These are phyloP conservation scores for Macrostomum cliftonense DNA, from an alignment of 2,888 invertebrate genomes.

Conservation along the genomic window DNA sequence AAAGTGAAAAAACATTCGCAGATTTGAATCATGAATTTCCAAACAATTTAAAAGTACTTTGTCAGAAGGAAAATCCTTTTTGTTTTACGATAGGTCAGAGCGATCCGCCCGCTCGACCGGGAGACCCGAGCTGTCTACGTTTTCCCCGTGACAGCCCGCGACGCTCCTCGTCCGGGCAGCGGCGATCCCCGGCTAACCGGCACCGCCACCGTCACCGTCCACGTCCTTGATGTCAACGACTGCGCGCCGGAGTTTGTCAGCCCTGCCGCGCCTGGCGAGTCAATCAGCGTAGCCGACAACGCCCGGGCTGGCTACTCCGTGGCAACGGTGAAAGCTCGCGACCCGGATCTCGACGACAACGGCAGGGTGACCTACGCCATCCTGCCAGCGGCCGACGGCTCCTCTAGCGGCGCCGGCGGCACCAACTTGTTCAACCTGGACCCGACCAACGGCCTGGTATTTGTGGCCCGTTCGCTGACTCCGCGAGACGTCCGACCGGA, in stretches of 20 bases:
- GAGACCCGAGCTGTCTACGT: slow-evolving; percentile 52
- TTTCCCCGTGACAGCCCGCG: slow-evolving; percentile 34
- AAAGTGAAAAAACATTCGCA: too few relatives aligned
- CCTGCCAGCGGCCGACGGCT: slow-evolving; percentile 41
- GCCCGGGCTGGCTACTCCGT: slow-evolving; percentile 63
- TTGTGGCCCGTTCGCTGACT: slow-evolving; percentile 59
- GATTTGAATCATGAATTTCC: too few relatives aligned
- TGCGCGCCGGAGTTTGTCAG: too few relatives aligned
- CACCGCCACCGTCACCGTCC: too few relatives aligned
- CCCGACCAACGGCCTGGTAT: slow-evolving; percentile 65
- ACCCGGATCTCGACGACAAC: slow-evolving; percentile 72
- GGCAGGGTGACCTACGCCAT: slow-evolving; percentile 78
- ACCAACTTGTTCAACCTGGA: slow-evolving; percentile 69
- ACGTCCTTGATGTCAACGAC: too few relatives aligned
- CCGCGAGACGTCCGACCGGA: slow-evolving; percentile 67
- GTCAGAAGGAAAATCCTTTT: too few relatives aligned
- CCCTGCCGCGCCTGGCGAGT: slow-evolving; percentile 28
- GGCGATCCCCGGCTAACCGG: too few relatives aligned
- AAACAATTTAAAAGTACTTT: too few relatives aligned
- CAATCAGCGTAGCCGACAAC: slow-evolving; percentile 53
- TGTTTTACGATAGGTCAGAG: slow-evolving; percentile 46
- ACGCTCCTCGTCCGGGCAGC: not conserved
- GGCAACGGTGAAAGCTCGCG: slow-evolving; percentile 59
- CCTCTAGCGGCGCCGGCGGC: slow-evolving; percentile 60
- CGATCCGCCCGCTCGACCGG: slow-evolving; percentile 58